phyloP scores from a whole-genome alignment of 2,888 invertebrate species.

The Apamea monoglypha region DNA sequence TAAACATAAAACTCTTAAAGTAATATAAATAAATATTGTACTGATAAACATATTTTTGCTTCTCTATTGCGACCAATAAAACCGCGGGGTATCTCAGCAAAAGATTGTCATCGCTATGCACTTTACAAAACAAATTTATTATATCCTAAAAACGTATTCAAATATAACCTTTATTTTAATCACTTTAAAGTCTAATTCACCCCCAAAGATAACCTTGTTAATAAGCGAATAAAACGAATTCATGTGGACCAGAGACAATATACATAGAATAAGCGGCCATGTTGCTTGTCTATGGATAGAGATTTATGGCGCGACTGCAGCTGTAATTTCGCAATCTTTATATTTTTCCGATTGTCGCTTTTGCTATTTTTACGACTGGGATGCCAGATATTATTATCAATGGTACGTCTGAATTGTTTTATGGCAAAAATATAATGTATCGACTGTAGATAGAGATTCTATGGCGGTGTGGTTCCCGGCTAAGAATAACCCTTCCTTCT shows the following conservation, averaged over 20 bases:
- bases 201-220: constrained; percentile 49
- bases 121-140: constrained; percentile 72
- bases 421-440: constrained; percentile 40
- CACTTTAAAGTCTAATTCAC: constrained; percentile 39
- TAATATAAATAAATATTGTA: constrained; percentile 66
- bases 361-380: constrained; percentile 60
- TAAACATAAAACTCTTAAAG: constrained; percentile 39
- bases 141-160: constrained; percentile 48
- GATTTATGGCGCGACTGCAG: constrained; percentile 82
- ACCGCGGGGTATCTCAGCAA: constrained; percentile 76
- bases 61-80: constrained; percentile 78
- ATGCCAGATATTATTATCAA: constrained; percentile 62
- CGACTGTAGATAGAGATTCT: constrained; percentile 2
- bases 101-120: constrained; percentile 80
- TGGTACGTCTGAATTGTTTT: constrained; percentile 48
- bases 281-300: constrained; percentile 85
- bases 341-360: constrained; percentile 70
- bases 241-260: constrained; percentile 84
- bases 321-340: constrained; percentile 82
- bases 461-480: not conserved
- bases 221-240: constrained; percentile 73
- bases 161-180: constrained; percentile 61
- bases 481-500: not conserved
- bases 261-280: constrained; percentile 84
- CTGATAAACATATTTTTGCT: constrained; percentile 69